Evolutionary conservation across 92 coral and sea anemone species (phyloP).

Genomic region (Zoanthus gigantus): DNA sequence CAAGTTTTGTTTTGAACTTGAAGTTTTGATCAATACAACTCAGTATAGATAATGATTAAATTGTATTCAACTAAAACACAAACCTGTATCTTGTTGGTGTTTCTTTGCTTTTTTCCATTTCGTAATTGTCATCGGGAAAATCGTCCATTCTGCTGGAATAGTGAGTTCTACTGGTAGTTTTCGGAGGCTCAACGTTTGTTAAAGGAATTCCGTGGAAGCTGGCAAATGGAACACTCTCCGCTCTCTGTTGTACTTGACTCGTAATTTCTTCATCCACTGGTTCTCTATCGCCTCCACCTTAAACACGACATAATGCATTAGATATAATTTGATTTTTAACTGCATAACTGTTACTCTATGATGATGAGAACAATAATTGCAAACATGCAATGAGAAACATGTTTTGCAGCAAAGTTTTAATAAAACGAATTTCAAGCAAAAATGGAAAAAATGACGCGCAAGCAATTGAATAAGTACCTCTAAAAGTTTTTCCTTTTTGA

Average conservation of each 20-base stretch:
- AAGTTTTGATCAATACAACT: too few relatives aligned
- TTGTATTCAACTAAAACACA: neutral
- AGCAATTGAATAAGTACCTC: too few relatives aligned
- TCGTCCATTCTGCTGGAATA: neutral
- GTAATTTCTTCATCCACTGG: slow-evolving; percentile 23
- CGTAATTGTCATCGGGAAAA: slow-evolving; percentile 5
- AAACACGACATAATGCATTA: neutral
- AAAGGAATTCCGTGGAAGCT: neutral
- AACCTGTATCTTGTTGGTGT: slow-evolving; percentile 30
- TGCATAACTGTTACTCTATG: neutral
- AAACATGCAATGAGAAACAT: neutral
- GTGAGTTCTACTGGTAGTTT: neutral
- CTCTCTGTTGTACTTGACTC: neutral
- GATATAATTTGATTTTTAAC: neutral
- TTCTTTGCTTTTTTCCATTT: neutral
- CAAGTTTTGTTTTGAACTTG: too few relatives aligned
- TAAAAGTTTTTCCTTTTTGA: too few relatives aligned
- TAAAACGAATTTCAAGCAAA: too few relatives aligned
- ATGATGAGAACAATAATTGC: neutral
- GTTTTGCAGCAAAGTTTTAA: too few relatives aligned
- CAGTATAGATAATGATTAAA: too few relatives aligned
- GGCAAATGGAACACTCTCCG: slow-evolving; percentile 29
- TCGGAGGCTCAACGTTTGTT: neutral
- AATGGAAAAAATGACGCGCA: too few relatives aligned
- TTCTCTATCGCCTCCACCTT: neutral